A percentile compares a stretch with the other conserved stretches of the same genome.
phyloP scores from a whole-genome alignment of 2,888 invertebrate species.

The Epirrhoe alternata region DNA sequence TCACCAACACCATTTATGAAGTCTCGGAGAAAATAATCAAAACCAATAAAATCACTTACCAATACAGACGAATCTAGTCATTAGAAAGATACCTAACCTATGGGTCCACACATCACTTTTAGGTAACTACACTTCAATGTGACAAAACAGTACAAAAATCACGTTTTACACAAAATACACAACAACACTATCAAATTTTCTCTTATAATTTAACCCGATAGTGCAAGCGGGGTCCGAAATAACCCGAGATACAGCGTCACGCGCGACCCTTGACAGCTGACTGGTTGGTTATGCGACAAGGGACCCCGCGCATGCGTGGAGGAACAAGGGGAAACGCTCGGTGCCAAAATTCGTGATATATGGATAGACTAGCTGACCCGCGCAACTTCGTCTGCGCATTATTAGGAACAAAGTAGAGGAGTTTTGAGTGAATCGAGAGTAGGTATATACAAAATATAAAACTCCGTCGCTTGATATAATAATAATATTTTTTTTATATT shows the following conservation, averaged over 20 bases:
- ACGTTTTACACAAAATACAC: slow-evolving; percentile 10
- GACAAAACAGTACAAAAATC: neutral
- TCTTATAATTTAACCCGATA: slow-evolving; percentile 35
- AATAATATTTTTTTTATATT: too few species aligned
- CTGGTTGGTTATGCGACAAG: slow-evolving; percentile 48
- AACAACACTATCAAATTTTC: slow-evolving; percentile 11
- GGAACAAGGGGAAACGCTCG: slow-evolving; percentile 25
- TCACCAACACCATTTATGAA: neutral
- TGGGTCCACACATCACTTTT: slow-evolving; percentile 4
- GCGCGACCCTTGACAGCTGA: slow-evolving; percentile 64
- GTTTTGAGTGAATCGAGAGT: too few species aligned
- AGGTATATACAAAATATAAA: too few species aligned
- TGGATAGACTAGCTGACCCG: too few species aligned
- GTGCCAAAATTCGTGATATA: slow-evolving; percentile 45
- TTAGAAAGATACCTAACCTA: slow-evolving; percentile 4
- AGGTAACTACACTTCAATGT: neutral
- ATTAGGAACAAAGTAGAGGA: too few species aligned
- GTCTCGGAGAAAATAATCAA: neutral
- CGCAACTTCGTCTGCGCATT: too few species aligned
- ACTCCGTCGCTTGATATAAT: too few species aligned
- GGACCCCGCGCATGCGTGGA: slow-evolving; percentile 61
- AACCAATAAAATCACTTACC: slow-evolving; percentile 4
- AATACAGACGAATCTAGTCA: neutral
- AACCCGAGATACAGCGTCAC: slow-evolving; percentile 28
- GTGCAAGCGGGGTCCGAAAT: slow-evolving; percentile 13